phyloP scores from a whole-genome alignment of 2,888 invertebrate species.

The Drosophila recens region DNA sequence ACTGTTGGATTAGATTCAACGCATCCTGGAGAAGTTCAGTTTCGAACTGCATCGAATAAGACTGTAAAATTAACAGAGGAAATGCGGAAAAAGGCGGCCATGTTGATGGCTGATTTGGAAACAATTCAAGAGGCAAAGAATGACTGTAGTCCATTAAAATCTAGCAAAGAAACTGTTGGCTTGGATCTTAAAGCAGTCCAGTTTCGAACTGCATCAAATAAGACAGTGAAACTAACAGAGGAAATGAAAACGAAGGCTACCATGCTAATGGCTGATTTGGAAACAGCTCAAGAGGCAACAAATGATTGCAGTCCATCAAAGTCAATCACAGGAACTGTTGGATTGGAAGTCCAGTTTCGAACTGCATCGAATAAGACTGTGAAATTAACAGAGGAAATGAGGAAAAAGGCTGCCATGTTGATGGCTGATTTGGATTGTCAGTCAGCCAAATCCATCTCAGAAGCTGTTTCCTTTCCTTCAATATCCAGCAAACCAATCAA shows the following conservation, averaged over 20 bases:
- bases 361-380: slow-evolving; percentile 26
- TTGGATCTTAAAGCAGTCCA: not conserved
- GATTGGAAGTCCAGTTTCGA: slow-evolving; percentile 3
- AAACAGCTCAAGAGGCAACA: not conserved
- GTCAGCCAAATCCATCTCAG: not conserved
- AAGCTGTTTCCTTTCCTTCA: not conserved
- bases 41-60: slow-evolving; percentile 24
- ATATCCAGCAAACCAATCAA: not conserved
- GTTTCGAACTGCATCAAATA: slow-evolving; percentile 24
- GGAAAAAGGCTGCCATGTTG: slow-evolving; percentile 13
- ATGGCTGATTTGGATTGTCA: slow-evolving; percentile 25
- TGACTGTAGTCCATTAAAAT: not conserved
- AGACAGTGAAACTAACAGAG: slow-evolving; percentile 27
- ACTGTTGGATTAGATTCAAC: no score
- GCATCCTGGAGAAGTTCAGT: not conserved
- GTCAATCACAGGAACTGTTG: no score
- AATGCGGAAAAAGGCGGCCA: slow-evolving; percentile 9
- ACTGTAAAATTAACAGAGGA: slow-evolving; percentile 31
- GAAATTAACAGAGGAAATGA: slow-evolving; percentile 32
- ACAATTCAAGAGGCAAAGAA: not conserved
- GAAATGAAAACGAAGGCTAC: slow-evolving; percentile 18
- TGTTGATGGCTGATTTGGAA: slow-evolving; percentile 43
- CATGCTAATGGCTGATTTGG: slow-evolving; percentile 41
- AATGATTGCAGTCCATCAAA: not conserved
- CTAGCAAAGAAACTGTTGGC: not conserved